Evolutionary conservation across 2,797 vertebrate species (phyloP), one percentile per base, ranked within the genome.

Genomic region (Protonibea diacanthus): DNA sequence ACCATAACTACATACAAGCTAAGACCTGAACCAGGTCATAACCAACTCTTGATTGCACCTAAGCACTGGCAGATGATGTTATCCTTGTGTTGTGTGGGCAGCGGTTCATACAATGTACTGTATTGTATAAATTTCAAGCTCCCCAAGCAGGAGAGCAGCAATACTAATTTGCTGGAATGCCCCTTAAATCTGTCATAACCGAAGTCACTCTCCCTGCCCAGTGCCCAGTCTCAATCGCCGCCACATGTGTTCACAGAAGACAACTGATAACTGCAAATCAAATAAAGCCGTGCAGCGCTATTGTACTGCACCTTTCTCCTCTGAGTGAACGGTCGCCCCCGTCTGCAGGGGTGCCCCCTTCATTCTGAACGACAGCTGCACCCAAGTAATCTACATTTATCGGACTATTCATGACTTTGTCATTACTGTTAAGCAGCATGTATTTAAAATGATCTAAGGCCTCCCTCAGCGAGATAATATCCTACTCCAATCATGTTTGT

Each of bases 401-500:
- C 18, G 0, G 71, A 52, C 70, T 57, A 40, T 69, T 90, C 77
- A 75, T 27, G 73, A 60, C 57, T 71, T 71, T 60, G 65, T 47
- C 79, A 76, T 89, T 73, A 81, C 70, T 76, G 63, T 75, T 71
- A 70, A 84, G 53, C 60, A 13, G 42, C 6, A 2, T 82, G 76
- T 76, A 71, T 90, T 82, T 80, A 74, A 78, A 85, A 86, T 80
- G 83, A 89, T 88, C 12, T 53, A 86, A 83, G 13, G 42, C 62
- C 58, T 70, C 40, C 29, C 29, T 67, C 13, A 48, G 60, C 2
- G 0, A 11, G 64, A 74, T 78, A 77, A 86, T 85, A 76, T 82
- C 80, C 79, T 55, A 23, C 68, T 74, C 76, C 74, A 80, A 81
- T 89, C 77, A 70, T 86, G 82, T 86, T 88, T 87, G 82, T 81